Base-by-base conservation (phyloP, 2,888 invertebrate species). In the Tipula unca region DNA sequence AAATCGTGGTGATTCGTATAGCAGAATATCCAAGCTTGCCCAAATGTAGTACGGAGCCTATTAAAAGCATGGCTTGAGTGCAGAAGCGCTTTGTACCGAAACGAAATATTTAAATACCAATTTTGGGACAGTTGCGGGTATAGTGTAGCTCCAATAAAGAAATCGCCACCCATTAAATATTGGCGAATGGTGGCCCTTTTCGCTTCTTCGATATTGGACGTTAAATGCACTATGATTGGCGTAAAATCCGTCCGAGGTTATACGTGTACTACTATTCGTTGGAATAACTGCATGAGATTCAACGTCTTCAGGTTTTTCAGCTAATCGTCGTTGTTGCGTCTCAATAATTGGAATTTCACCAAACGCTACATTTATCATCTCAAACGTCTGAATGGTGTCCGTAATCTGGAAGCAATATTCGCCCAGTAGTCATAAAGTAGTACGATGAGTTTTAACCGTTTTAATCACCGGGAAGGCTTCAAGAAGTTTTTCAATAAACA, bases 221-320 rank as follows among this genome's bases (percentile, higher is more conserved):
- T 96, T 98, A 91, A 99, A 98, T 82, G 98, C 99, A 87, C 98
- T 98, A 91, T 99, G 99, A 3, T 98, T 96, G 29, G 99, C 99
- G 91, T 99, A 99, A 0, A 99, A 99, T 20, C 99, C 99, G 92
- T 99, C 99, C 42, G 99, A 99, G 84, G 99, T 99, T 69, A 99
- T 98, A 86, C 91, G 91, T 85, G 89, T 90, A 86, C 87, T 90
- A 10, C 69, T 69, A 10, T 87, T 87, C 14, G 97, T 91, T 88
- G 95, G 95, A 39, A 94, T 93, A 29, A 91, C 90, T n/a, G 54
- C 48, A 85, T 86, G 86, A 85, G 88, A 87, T 29, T 89, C 89
- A 85, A 94, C 94, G 25, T 93, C 92, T 5, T 92, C 90, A 87
- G 92, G 92, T 85, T 95, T 95, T 4, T 96, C 96, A n/a, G 95